Base-by-base conservation (phyloP, 2,113 vertebrate species). In the Aramus guarauna region DNA sequence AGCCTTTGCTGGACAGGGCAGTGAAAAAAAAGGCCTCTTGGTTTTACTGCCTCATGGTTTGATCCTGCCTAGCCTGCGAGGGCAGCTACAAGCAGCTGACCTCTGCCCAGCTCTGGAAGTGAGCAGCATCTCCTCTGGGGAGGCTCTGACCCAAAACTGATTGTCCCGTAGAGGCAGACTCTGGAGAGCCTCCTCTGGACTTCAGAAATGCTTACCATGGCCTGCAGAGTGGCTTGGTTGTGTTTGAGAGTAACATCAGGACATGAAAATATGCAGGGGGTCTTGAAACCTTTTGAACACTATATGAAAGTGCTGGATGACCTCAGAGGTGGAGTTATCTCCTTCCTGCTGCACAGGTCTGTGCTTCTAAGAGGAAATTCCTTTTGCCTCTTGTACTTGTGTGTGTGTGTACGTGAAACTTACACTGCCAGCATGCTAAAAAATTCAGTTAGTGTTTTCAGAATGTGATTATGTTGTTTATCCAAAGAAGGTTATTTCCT, bases 261-360 rank as follows among this genome's bases (percentile, higher is more conserved):
- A 32, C 9, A 18, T 0, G 0, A 34, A 73, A 62, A 29, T 41
- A 12, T 5, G 3, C 14, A 23, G 16, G 12, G 32, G 4, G 4
- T 47, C 78, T 84, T 95, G 69, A 53, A 71, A 62, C 14, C 18
- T 75, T 72, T 66, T 76, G 74, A 53, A 72, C 27, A 19, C 39
- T 34, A 11, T 62, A 26, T 36, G 29, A 60, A 45, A 78, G 47
- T 15, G 16, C 50, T 79, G 4, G 10, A 4, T 64, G 77, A 45
- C 34, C 68, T 76, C 1, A 5, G 43, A 47, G 56, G 8, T 47
- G 20, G 36, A 62, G 17, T 1, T 1, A 39, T 37, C 10, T 56
- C 23, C 32, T 71, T 85, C 45, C 41, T 78, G 48, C 78, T 82
- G 48, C 36, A 29, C 24, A 24, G 53, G 39, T 85, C 53, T 75